phyloP scores from a whole-genome alignment of 53 echinoderm and acorn worm genomes.

The Temnopleurus reevesii region DNA sequence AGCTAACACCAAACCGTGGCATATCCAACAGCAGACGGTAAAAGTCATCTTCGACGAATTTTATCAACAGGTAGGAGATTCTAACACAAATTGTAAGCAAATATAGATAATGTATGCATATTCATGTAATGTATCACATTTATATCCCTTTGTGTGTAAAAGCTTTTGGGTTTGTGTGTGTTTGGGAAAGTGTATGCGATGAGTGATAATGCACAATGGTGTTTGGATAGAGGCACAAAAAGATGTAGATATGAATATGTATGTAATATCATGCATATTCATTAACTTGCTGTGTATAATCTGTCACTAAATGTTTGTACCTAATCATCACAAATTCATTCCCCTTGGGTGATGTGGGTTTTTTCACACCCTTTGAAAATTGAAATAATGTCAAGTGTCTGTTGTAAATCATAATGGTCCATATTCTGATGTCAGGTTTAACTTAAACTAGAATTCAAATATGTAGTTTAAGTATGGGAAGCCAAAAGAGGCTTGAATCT shows the following conservation, averaged over 20 bases:
- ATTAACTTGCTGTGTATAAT: background rate
- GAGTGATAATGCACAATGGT: background rate
- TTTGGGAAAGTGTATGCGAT: background rate
- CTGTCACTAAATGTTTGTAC: background rate
- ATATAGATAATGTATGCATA: constrained; percentile 4
- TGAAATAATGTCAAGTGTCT: background rate
- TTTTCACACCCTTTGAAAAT: background rate
- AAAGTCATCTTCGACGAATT: constrained; percentile 99
- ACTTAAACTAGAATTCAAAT: too few relatives aligned
- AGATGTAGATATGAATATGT: constrained; percentile 8
- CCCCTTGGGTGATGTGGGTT: background rate
- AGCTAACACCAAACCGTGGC: constrained; percentile 93
- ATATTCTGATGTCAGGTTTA: too few relatives aligned
- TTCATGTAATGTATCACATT: background rate
- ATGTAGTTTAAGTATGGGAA: too few relatives aligned
- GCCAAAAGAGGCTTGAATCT: too few relatives aligned
- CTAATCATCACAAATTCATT: background rate
- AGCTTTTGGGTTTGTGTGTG: background rate
- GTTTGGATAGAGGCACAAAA: background rate
- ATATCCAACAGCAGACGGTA: constrained; percentile 88
- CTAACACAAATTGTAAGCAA: background rate
- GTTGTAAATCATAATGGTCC: background rate
- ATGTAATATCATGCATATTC: constrained; percentile 35
- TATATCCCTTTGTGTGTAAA: background rate
- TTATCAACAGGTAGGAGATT: constrained; percentile 89